Evolutionary conservation across 2,888 invertebrate species (phyloP).

Genomic region (Oxystoma pomonae): DNA sequence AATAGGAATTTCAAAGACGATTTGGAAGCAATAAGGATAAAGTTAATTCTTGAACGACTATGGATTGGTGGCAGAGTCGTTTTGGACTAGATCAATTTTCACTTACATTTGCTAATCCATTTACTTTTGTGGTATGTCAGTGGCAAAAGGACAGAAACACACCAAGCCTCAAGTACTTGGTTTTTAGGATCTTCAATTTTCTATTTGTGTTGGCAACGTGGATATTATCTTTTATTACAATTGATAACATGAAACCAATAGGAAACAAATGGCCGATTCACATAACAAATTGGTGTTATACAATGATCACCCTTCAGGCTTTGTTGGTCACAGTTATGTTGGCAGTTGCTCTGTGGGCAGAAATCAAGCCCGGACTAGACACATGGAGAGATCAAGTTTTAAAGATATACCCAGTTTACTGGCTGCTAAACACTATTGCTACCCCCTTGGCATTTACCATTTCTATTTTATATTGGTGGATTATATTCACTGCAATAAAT

Average conservation of each 20-base stretch:
- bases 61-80: no score
- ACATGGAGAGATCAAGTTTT: conserved; percentile 24
- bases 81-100: no score
- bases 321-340: conserved; percentile 46
- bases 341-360: conserved; percentile 25
- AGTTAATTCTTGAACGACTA: no score
- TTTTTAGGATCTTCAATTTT: conserved; percentile 55
- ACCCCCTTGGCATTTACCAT: conserved; percentile 69
- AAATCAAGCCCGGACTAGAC: conserved; percentile 19
- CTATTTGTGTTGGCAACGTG: conserved; percentile 46
- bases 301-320: conserved; percentile 56
- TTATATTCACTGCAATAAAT: conserved; percentile 70
- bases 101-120: no score
- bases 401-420: conserved; percentile 52
- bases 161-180: conserved; percentile 49
- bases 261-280: conserved; percentile 62
- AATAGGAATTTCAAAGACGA: no score
- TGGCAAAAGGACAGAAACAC: conserved; percentile 53
- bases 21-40: no score
- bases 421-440: conserved; percentile 65
- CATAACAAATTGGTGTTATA: conserved; percentile 70
- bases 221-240: conserved; percentile 19
- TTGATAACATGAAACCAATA: conserved; percentile 39
- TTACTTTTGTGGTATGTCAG: no score
- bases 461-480: conserved; percentile 70